Evolutionary conservation across 2,797 vertebrate species (phyloP), one percentile per base, ranked within the genome.

Genomic region (Apogon talboti): DNA sequence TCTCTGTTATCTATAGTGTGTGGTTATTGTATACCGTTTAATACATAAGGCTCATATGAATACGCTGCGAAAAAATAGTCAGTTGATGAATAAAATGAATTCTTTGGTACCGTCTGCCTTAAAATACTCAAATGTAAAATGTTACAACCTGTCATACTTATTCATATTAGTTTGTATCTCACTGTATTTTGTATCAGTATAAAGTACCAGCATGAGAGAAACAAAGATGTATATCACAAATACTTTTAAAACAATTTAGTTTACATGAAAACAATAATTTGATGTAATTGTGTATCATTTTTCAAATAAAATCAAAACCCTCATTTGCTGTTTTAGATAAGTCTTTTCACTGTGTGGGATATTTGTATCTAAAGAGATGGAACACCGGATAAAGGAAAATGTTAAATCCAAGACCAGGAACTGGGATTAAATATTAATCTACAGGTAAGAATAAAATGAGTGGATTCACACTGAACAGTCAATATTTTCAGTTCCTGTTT

Each of bases 281-380:
- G 13, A 70, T 82, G 79, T 79, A 72, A 76, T 66, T 64, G 53
- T 80, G 52, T 67, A 55, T 35, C 30, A 44, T 87, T 91, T 89
- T 87, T 68, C 64, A 84, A 91, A 86, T 87, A 89, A 91, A 91
- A 70, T 50, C 3, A 49, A 90, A 89, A 83, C 11, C 46, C 33
- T 24, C 33, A 56, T 2, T 53, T 70, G 33, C 63, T 63, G 49
- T 18, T 75, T 71, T 78, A 37, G n/a, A 50, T 42, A 3, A 47
- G 5, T 28, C 4, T 7, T 44, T 28, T 1, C 0, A 42, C 3
- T 3, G 19, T 45, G 7, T 2, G 24, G 13, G 11, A 57, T 3
- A 33, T 70, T 19, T 40, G 11, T 41, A 3, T 3, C 2, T 35
- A 35, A 35, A 1, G 3, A 35, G 33, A 35, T 35, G 9, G 7